Conservation (phyloP, 2,113 vertebrate genomes). For the Onychostruthus taczanowskii region DNA sequence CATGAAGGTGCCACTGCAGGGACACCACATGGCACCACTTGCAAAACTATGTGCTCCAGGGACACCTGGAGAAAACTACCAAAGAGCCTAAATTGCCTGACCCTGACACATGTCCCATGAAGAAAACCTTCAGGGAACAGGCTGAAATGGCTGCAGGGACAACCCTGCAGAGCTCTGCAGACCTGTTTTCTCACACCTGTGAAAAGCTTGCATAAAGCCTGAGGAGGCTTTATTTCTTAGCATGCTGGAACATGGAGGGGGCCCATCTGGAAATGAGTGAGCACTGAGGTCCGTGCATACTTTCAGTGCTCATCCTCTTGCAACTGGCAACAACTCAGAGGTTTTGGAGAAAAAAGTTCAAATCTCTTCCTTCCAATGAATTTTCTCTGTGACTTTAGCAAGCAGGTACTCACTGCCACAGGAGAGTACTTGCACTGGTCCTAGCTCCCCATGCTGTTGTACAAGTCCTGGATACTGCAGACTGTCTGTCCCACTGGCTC, state of each 20-base stretch:
- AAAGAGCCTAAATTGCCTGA: not conserved
- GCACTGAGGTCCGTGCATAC: accelerated
- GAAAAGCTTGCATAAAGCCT: not conserved
- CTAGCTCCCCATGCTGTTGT: accelerated
- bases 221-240: not conserved
- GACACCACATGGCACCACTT: not conserved
- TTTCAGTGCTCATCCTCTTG: not conserved
- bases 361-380: not conserved
- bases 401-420: not conserved
- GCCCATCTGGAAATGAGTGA: accelerated
- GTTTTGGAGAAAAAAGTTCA: not conserved
- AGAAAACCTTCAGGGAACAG: accelerated
- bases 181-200: not conserved
- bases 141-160: not conserved
- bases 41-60: not conserved
- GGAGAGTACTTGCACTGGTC: not conserved
- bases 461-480: not conserved
- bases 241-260: accelerated
- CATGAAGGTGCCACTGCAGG: not conserved
- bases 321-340: not conserved
- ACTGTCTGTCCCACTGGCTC: not conserved
- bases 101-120: not conserved
- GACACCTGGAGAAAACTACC: not conserved
- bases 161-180: not conserved
- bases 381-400: not conserved